phyloP scores from a whole-genome alignment of 2,888 invertebrate genomes.

The Holacanthella duospinosa region DNA sequence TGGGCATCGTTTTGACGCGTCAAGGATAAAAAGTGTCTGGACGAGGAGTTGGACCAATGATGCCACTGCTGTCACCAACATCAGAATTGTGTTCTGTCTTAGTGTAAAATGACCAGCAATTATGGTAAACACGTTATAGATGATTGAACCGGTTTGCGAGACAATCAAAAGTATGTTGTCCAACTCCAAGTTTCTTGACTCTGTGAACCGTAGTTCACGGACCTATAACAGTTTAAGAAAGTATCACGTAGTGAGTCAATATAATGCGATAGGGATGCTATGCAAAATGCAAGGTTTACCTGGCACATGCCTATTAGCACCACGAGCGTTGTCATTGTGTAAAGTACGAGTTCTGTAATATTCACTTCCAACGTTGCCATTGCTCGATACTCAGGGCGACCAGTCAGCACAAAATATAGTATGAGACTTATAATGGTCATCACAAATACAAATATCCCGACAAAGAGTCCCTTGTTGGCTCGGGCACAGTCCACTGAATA shows the following conservation, averaged over 20 bases:
- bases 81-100: slow-evolving; percentile 60
- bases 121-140: slow-evolving; percentile 85
- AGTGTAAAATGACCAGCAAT: slow-evolving; percentile 62
- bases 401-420: slow-evolving; percentile 77
- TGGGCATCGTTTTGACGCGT: slow-evolving; percentile 74
- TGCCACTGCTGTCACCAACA: slow-evolving; percentile 70
- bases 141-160: slow-evolving; percentile 86
- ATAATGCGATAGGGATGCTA: slow-evolving; percentile 8
- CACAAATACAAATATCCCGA: slow-evolving; percentile 75
- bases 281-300: slow-evolving; percentile 33
- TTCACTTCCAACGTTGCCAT: slow-evolving; percentile 81
- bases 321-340: slow-evolving; percentile 73
- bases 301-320: slow-evolving; percentile 80
- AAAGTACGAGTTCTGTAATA: slow-evolving; percentile 74
- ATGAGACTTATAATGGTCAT: slow-evolving; percentile 83
- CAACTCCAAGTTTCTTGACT: slow-evolving; percentile 66
- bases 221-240: slow-evolving; percentile 44
- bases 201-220: slow-evolving; percentile 71
- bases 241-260: slow-evolving; percentile 19
- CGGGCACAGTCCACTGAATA: slow-evolving; percentile 89
- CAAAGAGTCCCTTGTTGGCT: slow-evolving; percentile 85
- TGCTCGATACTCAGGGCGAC: slow-evolving; percentile 64
- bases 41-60: slow-evolving; percentile 79
- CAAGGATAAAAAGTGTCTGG: slow-evolving; percentile 82
- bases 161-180: slow-evolving; percentile 88